Conservation (phyloP, 1,140 invertebrate species). For the Zaprionus africanus region DNA sequence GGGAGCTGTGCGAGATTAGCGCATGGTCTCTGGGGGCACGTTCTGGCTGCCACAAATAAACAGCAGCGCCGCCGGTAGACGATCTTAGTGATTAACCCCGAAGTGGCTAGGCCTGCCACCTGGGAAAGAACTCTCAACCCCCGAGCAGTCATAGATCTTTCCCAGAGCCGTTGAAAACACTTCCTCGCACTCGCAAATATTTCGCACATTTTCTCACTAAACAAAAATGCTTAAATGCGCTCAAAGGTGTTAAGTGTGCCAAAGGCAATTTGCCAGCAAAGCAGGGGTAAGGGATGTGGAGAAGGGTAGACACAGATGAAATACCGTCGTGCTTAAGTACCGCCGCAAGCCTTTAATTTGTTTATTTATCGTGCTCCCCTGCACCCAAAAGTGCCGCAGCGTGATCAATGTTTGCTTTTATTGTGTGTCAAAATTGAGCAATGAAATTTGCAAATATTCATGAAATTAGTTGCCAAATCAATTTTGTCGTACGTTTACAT, state of each 20-base stretch:
- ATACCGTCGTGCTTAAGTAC: slow-evolving; percentile 19
- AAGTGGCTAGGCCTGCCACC: slow-evolving; percentile 35
- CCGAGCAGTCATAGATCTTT: slow-evolving; percentile 12
- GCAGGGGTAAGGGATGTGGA: background rate
- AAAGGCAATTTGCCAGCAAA: slow-evolving; percentile 62
- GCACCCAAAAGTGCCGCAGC: slow-evolving; percentile 29
- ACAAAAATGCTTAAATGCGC: slow-evolving; percentile 32
- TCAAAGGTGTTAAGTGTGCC: slow-evolving; percentile 74
- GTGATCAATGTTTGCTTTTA: slow-evolving; percentile 40
- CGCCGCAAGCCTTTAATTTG: slow-evolving; percentile 64
- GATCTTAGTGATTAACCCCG: background rate
- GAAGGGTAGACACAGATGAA: slow-evolving; percentile 30
- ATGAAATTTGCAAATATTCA: slow-evolving; percentile 30
- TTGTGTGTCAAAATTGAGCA: slow-evolving; percentile 47
- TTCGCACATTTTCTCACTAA: slow-evolving; percentile 59
- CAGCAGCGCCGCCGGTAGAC: background rate
- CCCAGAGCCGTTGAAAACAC: slow-evolving; percentile 66
- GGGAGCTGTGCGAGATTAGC: slow-evolving; percentile 34
- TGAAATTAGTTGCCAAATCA: slow-evolving; percentile 67
- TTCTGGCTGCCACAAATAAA: slow-evolving; percentile 44
- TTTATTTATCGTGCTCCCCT: slow-evolving; percentile 61
- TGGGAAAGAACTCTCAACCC: slow-evolving; percentile 36
- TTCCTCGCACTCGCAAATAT: slow-evolving; percentile 56
- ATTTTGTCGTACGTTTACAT: slow-evolving; percentile 66
- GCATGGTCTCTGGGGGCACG: slow-evolving; percentile 48